Evolutionary conservation across 2,888 invertebrate genomes (phyloP).

Genomic region (Cephus pygmeus): DNA sequence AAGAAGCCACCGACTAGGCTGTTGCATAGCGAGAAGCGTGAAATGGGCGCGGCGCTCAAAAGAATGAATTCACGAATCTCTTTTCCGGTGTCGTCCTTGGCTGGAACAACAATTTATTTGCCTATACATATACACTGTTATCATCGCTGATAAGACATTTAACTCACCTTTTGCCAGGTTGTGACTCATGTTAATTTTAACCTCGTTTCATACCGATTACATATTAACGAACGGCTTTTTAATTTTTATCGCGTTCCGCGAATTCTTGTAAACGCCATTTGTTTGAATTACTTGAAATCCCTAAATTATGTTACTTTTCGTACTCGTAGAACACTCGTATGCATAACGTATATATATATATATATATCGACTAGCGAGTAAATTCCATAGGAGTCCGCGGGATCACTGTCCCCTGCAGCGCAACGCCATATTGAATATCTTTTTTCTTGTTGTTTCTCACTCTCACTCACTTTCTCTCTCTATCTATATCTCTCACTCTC

Average conservation of each 20-base stretch:
- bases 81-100: background rate
- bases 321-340: background rate
- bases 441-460: background rate
- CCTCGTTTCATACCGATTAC: conserved; percentile 15
- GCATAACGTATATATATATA: background rate
- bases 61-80: conserved; percentile 1
- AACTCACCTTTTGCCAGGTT: conserved; percentile 16
- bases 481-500: background rate
- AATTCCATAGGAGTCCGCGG: background rate
- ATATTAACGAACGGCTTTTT: conserved; percentile 6
- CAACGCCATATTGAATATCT: background rate
- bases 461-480: background rate
- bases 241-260: conserved; percentile 3
- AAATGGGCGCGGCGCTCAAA: conserved; percentile 1
- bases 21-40: background rate
- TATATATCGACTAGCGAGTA: background rate
- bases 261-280: background rate
- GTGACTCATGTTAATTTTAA: conserved; percentile 33
- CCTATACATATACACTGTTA: conserved; percentile 10
- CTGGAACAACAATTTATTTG: background rate
- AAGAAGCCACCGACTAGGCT: background rate
- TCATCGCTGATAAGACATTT: conserved; percentile 20
- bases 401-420: background rate
- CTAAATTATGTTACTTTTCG: background rate
- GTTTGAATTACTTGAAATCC: background rate